phyloP scores from a whole-genome alignment of 2,888 invertebrate species.

The Papilio gigon region DNA sequence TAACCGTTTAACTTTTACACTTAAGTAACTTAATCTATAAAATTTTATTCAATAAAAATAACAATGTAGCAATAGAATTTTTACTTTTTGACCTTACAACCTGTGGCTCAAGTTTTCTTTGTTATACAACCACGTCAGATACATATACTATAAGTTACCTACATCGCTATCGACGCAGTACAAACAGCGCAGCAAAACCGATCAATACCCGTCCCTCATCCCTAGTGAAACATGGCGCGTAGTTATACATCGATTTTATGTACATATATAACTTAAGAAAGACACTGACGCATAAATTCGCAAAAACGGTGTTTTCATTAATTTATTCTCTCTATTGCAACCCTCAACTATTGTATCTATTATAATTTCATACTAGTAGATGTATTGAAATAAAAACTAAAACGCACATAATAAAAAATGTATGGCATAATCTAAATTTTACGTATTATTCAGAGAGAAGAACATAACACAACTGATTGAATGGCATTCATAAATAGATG shows the following conservation, averaged over 20 bases:
- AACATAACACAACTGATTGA: too few species aligned
- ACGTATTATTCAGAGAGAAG: too few species aligned
- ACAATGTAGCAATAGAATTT: background rate
- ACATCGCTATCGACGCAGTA: slow-evolving; percentile 28
- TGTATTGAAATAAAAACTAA: too few species aligned
- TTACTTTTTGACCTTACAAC: background rate
- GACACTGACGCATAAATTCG: slow-evolving; percentile 12
- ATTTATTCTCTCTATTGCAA: slow-evolving; percentile 72
- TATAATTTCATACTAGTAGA: too few species aligned
- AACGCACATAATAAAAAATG: too few species aligned
- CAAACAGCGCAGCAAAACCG: slow-evolving; percentile 29
- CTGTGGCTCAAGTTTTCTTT: background rate
- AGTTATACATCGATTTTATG: slow-evolving; percentile 36
- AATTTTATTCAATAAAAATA: background rate
- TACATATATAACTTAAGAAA: slow-evolving; percentile 1
- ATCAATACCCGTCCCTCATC: slow-evolving; percentile 35
- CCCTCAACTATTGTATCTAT: slow-evolving; percentile 65
- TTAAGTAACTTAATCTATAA: background rate
- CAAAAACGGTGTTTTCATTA: background rate
- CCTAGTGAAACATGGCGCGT: slow-evolving; percentile 45
- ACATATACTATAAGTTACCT: background rate
- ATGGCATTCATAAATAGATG: too few species aligned
- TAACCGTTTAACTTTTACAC: too few species aligned
- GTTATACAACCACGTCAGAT: background rate
- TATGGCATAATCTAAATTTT: too few species aligned